phyloP scores from a whole-genome alignment of 2,797 vertebrate genomes.

The Salmo trutta region DNA sequence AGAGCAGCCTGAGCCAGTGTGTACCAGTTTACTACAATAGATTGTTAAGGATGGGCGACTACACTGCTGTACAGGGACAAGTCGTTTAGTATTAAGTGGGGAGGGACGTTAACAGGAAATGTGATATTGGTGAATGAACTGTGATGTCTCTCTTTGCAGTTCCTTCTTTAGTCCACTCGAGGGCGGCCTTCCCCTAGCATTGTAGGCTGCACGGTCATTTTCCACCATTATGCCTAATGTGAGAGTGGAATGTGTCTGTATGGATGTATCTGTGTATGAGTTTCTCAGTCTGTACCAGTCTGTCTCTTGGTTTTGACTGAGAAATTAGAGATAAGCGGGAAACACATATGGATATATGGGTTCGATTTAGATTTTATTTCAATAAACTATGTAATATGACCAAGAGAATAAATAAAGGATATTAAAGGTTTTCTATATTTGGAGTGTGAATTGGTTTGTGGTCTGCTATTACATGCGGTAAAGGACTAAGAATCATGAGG shows the following conservation, averaged over 20 bases:
- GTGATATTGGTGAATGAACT: conserved; percentile 39
- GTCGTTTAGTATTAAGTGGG: conserved; percentile 20
- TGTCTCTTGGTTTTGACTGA: conserved; percentile 51
- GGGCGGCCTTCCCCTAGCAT: conserved; percentile 51
- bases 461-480: background rate
- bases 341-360: conserved; percentile 39
- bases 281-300: background rate
- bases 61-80: conserved; percentile 40
- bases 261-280: conserved; percentile 6
- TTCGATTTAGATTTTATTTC: conserved; percentile 57
- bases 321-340: conserved; percentile 46
- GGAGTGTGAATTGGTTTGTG: conserved; percentile 22
- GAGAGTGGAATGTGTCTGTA: conserved; percentile 32
- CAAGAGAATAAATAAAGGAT: conserved; percentile 57
- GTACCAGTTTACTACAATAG: conserved; percentile 37
- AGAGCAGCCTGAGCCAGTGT: conserved; percentile 19
- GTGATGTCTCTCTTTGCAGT: conserved; percentile 53
- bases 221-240: conserved; percentile 63
- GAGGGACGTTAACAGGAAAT: conserved; percentile 18
- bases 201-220: conserved; percentile 42
- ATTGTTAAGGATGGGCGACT: conserved; percentile 29
- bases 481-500: background rate
- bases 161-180: conserved; percentile 57
- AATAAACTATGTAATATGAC: conserved; percentile 50
- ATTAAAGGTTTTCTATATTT: conserved; percentile 36